These are phyloP conservation scores for Tachuris rubrigastra DNA, from an alignment of 2,113 vertebrate genomes.

Conservation along the genomic window DNA sequence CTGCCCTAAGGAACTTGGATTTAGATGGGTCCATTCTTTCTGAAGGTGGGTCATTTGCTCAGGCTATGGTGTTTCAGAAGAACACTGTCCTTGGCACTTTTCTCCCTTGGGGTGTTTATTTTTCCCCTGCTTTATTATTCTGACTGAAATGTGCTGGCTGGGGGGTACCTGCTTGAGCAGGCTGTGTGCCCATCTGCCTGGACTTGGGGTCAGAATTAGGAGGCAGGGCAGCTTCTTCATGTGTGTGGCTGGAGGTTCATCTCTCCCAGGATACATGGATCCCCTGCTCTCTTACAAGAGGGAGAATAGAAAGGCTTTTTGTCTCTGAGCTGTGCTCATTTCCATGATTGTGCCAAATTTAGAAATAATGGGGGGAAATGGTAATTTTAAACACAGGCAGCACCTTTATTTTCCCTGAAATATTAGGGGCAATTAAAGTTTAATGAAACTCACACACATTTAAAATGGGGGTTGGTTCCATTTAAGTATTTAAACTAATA, in stretches of 20 bases:
- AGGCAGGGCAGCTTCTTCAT: neutral
- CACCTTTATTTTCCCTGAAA: neutral
- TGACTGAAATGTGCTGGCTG: neutral
- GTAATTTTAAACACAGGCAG: neutral
- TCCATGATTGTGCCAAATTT: neutral
- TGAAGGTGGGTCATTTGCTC: rapidly evolving
- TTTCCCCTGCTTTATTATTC: neutral
- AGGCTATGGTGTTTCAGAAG: neutral
- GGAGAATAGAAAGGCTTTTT: neutral
- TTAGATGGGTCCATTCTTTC: neutral
- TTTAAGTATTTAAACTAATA: neutral
- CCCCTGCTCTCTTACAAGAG: neutral
- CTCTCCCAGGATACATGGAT: rapidly evolving
- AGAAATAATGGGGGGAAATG: neutral
- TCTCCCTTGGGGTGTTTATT: neutral
- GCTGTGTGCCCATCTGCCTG: neutral
- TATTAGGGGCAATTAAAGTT: neutral
- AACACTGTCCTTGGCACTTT: neutral
- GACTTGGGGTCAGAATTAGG: neutral
- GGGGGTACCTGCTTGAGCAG: neutral
- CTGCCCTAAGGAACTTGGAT: neutral
- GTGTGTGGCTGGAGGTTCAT: neutral
- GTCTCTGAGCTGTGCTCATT: neutral
- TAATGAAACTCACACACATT: neutral
- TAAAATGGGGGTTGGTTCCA: neutral